Base-by-base conservation (phyloP, 2,113 vertebrate species). In the Falcunculus frontatus region DNA sequence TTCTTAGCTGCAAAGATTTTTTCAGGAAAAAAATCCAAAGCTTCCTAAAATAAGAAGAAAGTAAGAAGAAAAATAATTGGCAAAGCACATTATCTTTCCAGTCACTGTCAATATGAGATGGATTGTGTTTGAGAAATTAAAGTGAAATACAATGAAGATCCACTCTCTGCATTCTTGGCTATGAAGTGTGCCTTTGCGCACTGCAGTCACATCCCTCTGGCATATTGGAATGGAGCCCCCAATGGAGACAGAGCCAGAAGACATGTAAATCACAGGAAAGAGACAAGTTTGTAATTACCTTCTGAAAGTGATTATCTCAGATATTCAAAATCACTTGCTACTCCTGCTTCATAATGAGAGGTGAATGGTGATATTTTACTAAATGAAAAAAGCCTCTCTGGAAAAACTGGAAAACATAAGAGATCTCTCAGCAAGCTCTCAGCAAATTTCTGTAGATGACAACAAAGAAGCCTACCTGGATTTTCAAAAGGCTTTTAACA, bases 231-330 rank as follows among this genome's bases (percentile, higher is more conserved):
- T 62, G 75, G 32, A 93, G 59, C 18, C 67, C 46, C 32, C 5
- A 13, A 0, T 62, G n/a, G 77, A 93, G 95, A 56, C 67, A 83
- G 53, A 86, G 72, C 29, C 55, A 92, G 63, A 93, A 93, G 76
- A 83, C 68, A 67, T 67, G 79, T 74, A 88, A 92, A 92, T 86
- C 86, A 94, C 46, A 46, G 46, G 42, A 88, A 96, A 78, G 11
- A 86, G 76, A 50, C n/a, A 89, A 65, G n/a, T 92, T 90, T 84
- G 47, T 86, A 95, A 84, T 93, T 95, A 92, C 27, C 47, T 95
- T 47, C 64, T 87, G 72, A 90, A 93, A 87, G 30, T 67, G 47
- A 84, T 93, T 95, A 68, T 60, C 63, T 90, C 46, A 86, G 88
- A 74, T 90, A 88, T 70, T 97, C 82, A 77, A 86, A 95, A 83